These are phyloP conservation scores for Bombycilla garrulus DNA, from an alignment of 2,113 vertebrate species.

Conservation along the genomic window DNA sequence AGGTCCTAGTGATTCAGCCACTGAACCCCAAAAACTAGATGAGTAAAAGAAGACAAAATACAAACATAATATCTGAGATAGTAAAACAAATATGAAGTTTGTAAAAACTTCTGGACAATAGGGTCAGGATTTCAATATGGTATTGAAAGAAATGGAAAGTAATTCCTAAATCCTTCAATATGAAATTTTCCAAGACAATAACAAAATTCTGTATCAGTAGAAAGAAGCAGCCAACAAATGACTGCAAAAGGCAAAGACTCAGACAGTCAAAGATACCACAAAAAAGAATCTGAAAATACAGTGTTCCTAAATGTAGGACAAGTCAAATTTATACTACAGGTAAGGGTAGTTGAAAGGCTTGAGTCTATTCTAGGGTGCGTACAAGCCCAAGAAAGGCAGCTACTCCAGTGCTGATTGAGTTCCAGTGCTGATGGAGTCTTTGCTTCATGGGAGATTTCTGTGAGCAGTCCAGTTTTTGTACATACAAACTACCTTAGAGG, in stretches of 20 bases:
- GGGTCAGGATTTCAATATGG: not conserved
- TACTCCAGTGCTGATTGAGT: not conserved
- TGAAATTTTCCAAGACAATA: not conserved
- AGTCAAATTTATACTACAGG: not conserved
- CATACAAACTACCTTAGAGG: not conserved
- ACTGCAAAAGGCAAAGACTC: not conserved
- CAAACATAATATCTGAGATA: not conserved
- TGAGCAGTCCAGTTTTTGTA: not conserved
- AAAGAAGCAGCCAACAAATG: not conserved
- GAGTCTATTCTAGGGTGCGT: not conserved
- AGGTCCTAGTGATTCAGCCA: not conserved
- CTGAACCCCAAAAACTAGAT: not conserved
- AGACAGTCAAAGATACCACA: not conserved
- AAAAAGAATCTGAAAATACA: not conserved
- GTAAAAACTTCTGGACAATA: not conserved
- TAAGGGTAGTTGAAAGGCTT: accelerated
- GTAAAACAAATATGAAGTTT: not conserved
- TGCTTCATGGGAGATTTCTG: not conserved
- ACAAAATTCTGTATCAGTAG: not conserved
- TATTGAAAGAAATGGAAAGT: not conserved
- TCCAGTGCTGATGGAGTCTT: not conserved
- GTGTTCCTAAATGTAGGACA: not conserved
- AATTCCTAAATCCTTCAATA: not conserved
- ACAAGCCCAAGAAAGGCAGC: not conserved
- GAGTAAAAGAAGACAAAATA: not conserved